phyloP scores from a whole-genome alignment of 2,888 invertebrate genomes.

The Aproaerema taeniolella region DNA sequence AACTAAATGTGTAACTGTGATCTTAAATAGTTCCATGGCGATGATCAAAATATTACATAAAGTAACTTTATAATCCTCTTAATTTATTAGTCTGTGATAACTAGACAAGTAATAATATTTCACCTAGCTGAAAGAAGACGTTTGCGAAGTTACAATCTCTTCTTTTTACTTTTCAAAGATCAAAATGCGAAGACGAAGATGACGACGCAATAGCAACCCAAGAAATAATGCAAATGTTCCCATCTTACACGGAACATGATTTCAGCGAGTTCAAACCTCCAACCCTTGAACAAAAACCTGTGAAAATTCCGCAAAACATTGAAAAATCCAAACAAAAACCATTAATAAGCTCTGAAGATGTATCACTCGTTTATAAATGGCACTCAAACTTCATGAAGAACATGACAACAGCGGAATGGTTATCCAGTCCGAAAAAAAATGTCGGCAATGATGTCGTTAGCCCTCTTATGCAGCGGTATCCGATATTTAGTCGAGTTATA shows the following conservation, averaged over 20 bases:
- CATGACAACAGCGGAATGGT: conserved; percentile 80
- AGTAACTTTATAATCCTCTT: too few species aligned
- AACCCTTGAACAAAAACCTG: conserved; percentile 66
- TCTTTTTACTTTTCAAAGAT: too few species aligned
- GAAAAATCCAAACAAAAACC: conserved; percentile 36
- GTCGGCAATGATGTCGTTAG: conserved; percentile 51
- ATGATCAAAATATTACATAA: too few species aligned
- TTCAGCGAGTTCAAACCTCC: conserved; percentile 81
- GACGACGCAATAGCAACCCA: conserved; percentile 81
- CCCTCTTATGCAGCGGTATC: conserved; percentile 78
- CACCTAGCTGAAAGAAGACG: too few species aligned
- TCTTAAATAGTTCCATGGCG: too few species aligned
- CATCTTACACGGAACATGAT: conserved; percentile 81
- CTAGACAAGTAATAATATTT: too few species aligned
- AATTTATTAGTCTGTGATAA: too few species aligned
- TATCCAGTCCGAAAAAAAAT: conserved; percentile 63
- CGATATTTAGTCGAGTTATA: conserved; percentile 75
- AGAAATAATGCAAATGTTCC: conserved; percentile 84
- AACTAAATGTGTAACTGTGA: too few species aligned
- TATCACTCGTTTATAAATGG: conserved; percentile 77
- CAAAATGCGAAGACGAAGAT: conserved; percentile 80
- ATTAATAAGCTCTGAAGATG: conserved; percentile 71
- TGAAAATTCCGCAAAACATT: conserved; percentile 35
- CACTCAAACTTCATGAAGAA: conserved; percentile 78
- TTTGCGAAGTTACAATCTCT: too few species aligned